Evolutionary conservation across 2,888 invertebrate genomes (phyloP).

Genomic region (Leptopilina myrica): DNA sequence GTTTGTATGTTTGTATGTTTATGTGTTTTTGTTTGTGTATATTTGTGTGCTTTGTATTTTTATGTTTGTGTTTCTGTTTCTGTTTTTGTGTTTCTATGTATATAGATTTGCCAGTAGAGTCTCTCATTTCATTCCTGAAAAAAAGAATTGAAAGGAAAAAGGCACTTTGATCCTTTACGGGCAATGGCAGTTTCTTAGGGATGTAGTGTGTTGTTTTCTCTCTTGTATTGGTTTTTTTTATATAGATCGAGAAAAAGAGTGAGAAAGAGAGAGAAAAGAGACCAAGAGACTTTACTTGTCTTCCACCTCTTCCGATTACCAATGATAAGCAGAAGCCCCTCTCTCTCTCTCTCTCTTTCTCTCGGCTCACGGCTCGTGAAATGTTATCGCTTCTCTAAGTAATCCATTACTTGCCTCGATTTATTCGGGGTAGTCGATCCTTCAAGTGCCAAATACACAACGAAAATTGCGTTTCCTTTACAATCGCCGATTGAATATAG

Average conservation of each 20-base stretch:
- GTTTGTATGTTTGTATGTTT: too few relatives aligned
- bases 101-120: neutral
- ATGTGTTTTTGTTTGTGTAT: too few relatives aligned
- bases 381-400: slow-evolving; percentile 34
- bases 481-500: neutral
- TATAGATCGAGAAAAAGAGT: neutral
- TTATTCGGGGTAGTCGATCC: slow-evolving; percentile 20
- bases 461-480: slow-evolving; percentile 4
- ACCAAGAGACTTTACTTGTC: slow-evolving; percentile 20
- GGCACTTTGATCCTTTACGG: slow-evolving; percentile 47
- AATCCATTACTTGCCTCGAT: slow-evolving; percentile 30
- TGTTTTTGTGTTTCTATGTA: neutral
- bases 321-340: slow-evolving; percentile 35
- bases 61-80: too few relatives aligned
- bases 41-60: too few relatives aligned
- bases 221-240: neutral
- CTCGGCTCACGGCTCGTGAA: slow-evolving; percentile 9
- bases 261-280: neutral
- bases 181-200: slow-evolving; percentile 34
- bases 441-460: slow-evolving; percentile 14
- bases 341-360: neutral
- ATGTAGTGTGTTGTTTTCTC: slow-evolving; percentile 24
- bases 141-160: slow-evolving; percentile 37
- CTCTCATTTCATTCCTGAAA: slow-evolving; percentile 40
- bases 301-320: slow-evolving; percentile 36